Evolutionary conservation across 2,797 vertebrate species (phyloP), one percentile per base, ranked within the genome.

Genomic region (Nasua narica): DNA sequence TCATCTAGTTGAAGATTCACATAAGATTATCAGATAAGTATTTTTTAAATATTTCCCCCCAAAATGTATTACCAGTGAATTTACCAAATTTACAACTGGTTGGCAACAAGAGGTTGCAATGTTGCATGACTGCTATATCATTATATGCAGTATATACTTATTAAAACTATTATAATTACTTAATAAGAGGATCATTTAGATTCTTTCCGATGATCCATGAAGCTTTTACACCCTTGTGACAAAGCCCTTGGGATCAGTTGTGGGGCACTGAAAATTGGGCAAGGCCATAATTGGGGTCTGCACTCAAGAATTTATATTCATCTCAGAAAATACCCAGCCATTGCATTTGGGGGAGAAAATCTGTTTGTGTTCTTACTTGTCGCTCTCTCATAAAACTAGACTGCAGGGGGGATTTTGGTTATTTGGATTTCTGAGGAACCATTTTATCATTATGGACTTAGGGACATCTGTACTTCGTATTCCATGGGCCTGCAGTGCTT

Each of bases 351-450:
- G 13, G 9, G 7, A 48, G 14, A 46, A 84, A 86, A 52, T 32
- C 52, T 83, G 14, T 70, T 93, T 93, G 52, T 56, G 86, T 97
- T 83, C 65, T 91, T 74, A 83, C 62, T 79, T 32, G 60, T 69
- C 43, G 87, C 62, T 79, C 52, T 87, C 72, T 88, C 67, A 69
- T 54, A 91, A 94, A 87, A 92, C 25, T 69, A 91, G 94, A 46
- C 52, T 76, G 9, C 5, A 62, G 43, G 93, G 78, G 83, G 46
- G 65, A 43, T 82, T 85, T 19, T 48, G n/a, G n/a, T 62, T 90
- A 58, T 69, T 56, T 29, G 37, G 52, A 77, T 90, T 96, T 95
- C 79, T 82, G 43, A 87, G 89, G 54, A 95, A 62, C 52, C 23
- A 54, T 52, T 95, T 94, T 90, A 90, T 83, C 56, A n/a, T n/a